phyloP scores from a whole-genome alignment of 2,888 invertebrate species.

The Idaea aversata region DNA sequence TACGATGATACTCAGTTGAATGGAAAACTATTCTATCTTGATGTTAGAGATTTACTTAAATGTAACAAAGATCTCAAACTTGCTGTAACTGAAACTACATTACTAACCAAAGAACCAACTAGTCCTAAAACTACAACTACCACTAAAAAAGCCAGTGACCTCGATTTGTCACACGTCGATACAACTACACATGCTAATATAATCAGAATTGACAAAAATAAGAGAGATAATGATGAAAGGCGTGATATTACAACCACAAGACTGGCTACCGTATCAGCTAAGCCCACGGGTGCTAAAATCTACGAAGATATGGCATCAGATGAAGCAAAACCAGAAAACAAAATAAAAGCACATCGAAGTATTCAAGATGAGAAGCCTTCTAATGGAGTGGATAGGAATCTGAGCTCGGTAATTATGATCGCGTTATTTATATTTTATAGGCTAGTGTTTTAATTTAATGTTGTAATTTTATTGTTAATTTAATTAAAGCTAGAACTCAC shows the following conservation, averaged over 20 bases:
- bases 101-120: slow-evolving; percentile 16
- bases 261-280: slow-evolving; percentile 68
- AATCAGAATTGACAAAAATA: slow-evolving; percentile 19
- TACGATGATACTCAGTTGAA: slow-evolving; percentile 68
- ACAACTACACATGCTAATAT: slow-evolving; percentile 23
- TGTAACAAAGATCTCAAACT: slow-evolving; percentile 33
- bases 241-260: slow-evolving; percentile 57
- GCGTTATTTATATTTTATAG: slow-evolving; percentile 40
- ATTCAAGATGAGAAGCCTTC: slow-evolving; percentile 42
- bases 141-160: slow-evolving; percentile 14
- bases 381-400: slow-evolving; percentile 36
- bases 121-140: slow-evolving; percentile 16
- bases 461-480: slow-evolving; percentile 35
- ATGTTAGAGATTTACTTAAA: slow-evolving; percentile 60
- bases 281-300: slow-evolving; percentile 50
- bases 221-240: slow-evolving; percentile 25
- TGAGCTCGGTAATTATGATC: slow-evolving; percentile 36
- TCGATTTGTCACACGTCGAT: slow-evolving; percentile 32
- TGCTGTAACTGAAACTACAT: slow-evolving; percentile 10
- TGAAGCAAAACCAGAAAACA: slow-evolving; percentile 61
- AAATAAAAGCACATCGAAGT: slow-evolving; percentile 56
- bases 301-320: slow-evolving; percentile 68
- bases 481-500: slow-evolving; percentile 56
- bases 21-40: slow-evolving; percentile 68
- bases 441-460: slow-evolving; percentile 43